A percentile compares a stretch with the other conserved stretches of the same genome.
Conservation (phyloP, 2,113 vertebrate genomes). For the Paracanthobrama guichenoti region DNA sequence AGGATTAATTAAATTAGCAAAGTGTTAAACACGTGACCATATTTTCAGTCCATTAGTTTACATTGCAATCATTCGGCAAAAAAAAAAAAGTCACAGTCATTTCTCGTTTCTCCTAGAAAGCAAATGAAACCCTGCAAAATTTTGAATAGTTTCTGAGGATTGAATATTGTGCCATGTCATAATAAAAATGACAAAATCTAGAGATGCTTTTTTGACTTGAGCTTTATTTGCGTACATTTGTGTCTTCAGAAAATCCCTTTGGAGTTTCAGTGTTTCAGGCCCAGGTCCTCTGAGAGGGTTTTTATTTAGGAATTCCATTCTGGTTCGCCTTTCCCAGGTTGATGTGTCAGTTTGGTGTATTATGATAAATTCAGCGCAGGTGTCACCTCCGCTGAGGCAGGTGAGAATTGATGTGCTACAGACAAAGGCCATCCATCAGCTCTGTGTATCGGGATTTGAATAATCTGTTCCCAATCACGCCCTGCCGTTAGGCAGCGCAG, state of each 20-base stretch:
- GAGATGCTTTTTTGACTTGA: not conserved
- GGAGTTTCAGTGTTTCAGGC: constrained; percentile 10
- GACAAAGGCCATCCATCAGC: constrained; percentile 88
- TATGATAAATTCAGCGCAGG: constrained; percentile 90
- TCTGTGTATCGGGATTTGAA: constrained; percentile 87
- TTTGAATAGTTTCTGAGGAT: not conserved
- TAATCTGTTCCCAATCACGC: constrained; percentile 93
- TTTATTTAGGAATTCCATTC: constrained; percentile 61
- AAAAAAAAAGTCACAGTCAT: not conserved
- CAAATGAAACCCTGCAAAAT: not conserved
- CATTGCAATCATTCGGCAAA: not conserved
- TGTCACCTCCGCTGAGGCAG: constrained; percentile 82
- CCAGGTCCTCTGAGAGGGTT: constrained; percentile 4
- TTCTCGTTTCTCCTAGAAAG: not conserved
- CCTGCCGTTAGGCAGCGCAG: constrained; percentile 83
- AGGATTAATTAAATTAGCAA: constrained; percentile 56
- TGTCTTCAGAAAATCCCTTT: not conserved
- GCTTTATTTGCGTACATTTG: constrained; percentile 51
- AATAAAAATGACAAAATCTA: constrained; percentile 58
- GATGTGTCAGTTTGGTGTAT: constrained; percentile 70
- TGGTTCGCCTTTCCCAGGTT: constrained; percentile 40
- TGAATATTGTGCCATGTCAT: constrained; percentile 51
- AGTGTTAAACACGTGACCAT: constrained; percentile 45
- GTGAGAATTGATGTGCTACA: constrained; percentile 89
- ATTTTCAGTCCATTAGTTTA: constrained; percentile 45